These are phyloP conservation scores for Zosterops lateralis DNA, from an alignment of 2,113 vertebrate species.

Conservation along the genomic window DNA sequence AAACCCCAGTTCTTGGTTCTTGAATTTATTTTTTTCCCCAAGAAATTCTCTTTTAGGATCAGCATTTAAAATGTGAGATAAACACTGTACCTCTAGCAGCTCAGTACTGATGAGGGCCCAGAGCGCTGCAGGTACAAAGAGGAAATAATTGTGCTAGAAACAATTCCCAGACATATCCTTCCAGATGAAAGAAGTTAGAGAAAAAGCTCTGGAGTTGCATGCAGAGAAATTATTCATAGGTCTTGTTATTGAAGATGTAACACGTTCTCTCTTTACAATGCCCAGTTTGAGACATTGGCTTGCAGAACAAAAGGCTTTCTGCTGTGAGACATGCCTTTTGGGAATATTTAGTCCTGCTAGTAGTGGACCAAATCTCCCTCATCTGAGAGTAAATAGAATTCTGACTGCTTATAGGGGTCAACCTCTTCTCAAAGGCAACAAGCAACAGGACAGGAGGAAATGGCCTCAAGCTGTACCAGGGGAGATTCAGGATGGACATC, in stretches of 20 bases:
- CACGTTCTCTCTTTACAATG: not conserved
- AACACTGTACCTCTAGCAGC: not conserved
- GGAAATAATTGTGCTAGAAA: not conserved
- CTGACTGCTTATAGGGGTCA: rapidly evolving
- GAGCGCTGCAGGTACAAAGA: not conserved
- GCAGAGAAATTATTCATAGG: not conserved
- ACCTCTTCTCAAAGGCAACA: not conserved
- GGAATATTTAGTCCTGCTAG: not conserved
- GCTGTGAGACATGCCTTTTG: not conserved
- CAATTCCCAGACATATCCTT: not conserved
- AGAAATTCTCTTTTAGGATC: not conserved
- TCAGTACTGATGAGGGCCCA: not conserved
- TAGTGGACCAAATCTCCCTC: not conserved
- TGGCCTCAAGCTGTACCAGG: not conserved
- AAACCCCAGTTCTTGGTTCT: not conserved
- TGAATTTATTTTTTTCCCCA: not conserved
- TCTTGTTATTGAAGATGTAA: not conserved
- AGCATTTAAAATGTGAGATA: not conserved
- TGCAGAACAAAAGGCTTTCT: not conserved
- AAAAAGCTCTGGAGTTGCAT: not conserved
- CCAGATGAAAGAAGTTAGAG: not conserved
- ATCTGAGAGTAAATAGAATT: not conserved
- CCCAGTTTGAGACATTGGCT: not conserved
- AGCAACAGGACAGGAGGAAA: not conserved
- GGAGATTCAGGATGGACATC: not conserved